phyloP scores from a whole-genome alignment of 2,797 vertebrate genomes.

The Synaphobranchus kaupii region DNA sequence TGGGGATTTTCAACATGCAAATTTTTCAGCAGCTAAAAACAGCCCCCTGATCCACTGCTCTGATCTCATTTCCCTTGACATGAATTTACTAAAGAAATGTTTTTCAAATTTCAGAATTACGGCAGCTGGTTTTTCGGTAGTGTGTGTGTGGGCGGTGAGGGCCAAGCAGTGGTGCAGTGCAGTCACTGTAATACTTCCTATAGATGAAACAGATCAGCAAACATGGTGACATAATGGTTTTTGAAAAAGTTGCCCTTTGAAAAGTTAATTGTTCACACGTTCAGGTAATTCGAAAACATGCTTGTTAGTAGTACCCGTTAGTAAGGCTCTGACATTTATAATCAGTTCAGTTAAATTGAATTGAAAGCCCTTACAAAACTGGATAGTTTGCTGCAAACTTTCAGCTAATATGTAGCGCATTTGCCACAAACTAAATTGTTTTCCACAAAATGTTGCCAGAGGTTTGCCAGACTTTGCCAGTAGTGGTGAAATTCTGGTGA shows the following conservation, averaged over 20 bases:
- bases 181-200: no score
- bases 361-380: background rate
- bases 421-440: no score
- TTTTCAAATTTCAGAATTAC: background rate
- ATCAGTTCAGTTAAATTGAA: background rate
- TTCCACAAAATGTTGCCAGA: no score
- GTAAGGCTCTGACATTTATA: background rate
- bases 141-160: background rate
- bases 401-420: no score
- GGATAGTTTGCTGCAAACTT: no score
- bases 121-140: background rate
- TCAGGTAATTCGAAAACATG: background rate
- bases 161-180: background rate
- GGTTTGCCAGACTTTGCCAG: no score
- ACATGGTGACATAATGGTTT: background rate
- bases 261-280: background rate
- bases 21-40: background rate
- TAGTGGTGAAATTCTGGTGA: no score
- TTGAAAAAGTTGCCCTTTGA: background rate
- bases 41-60: background rate
- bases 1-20: background rate
- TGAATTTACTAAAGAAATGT: background rate
- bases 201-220: background rate
- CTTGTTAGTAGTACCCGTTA: background rate
- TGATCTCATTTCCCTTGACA: background rate